Evolutionary conservation across 92 coral and sea anemone genomes (phyloP), one percentile per base, ranked within the genome.

Genomic region (Nematostella vectensis): DNA sequence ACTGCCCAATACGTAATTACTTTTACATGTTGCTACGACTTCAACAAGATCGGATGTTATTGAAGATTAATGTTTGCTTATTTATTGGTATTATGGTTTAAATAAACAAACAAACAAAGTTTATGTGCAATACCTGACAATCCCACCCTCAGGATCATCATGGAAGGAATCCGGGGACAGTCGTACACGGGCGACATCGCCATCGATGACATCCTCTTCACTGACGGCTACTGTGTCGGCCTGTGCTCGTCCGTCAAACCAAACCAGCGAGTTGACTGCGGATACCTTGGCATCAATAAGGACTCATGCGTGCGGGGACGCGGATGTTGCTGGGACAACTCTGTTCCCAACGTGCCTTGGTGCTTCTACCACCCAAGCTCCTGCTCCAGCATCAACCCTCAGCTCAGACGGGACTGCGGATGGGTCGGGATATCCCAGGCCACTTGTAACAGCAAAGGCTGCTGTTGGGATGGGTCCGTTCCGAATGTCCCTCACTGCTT

Each of bases 321-420:
- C 0, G 59, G 87, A 17, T 91, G 98, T 36, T 91, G 98, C 47
- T 91, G 85, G 80, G 98, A 91, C 38, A 57, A 67, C 30, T 69
- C 93, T 37, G 87, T 86, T 19, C 67, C 74, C 12, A 76, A 83
- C 22, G 98, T 64, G 4, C 98, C 98, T 0, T 78, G 58, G 36
- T 91, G 98, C 59, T 91, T 86, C 78, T 78, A 81, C 48, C 98
- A 91, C 59, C 98, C 98, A 0, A 87, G 96, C 43, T 83, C 96
- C 0, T 91, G 98, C 65, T 55, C 57, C 24, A 85, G 87, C 9
- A 62, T 91, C 59, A 57, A 66, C 18, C 85, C 95, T 6, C 65
- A 67, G 21, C 31, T 55, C 27, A 79, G 94, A 12, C 86, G 79
- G 20, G 68, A 74, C 23, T 85, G 94, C 28, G 94, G 94, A 19